Conservation (phyloP, 2,888 invertebrate species). For the Argyra leucocephala region DNA sequence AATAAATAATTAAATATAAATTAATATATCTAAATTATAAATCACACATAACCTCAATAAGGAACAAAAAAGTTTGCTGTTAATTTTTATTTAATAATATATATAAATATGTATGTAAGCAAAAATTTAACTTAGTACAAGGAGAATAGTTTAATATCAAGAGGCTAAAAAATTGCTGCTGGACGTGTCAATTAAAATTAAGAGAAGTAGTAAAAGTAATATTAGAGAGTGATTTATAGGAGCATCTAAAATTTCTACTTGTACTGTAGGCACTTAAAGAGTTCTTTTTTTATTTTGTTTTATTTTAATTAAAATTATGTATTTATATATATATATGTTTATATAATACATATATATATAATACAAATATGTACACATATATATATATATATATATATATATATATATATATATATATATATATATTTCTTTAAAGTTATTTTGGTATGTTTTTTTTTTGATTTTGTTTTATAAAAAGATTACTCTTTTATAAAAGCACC, state of each 20-base stretch:
- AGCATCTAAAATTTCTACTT: constrained; percentile 4
- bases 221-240: constrained; percentile 6
- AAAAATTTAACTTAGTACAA: neutral
- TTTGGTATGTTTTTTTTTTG: too few relatives aligned
- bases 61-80: neutral
- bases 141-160: neutral
- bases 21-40: too few relatives aligned
- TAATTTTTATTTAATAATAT: neutral
- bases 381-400: constrained; percentile 27
- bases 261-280: neutral
- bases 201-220: neutral
- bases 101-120: too few relatives aligned
- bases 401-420: constrained; percentile 19
- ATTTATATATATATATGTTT: neutral
- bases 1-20: too few relatives aligned
- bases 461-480: too few relatives aligned
- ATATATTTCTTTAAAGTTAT: neutral
- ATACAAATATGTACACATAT: constrained; percentile 27
- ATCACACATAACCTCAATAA: too few relatives aligned
- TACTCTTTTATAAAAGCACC: too few relatives aligned
- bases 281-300: too few relatives aligned
- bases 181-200: neutral
- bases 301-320: neutral
- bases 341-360: constrained; percentile 22
- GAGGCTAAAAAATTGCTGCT: neutral